Conservation (phyloP, 2,113 vertebrate genomes). For the Ceratotherium simum region DNA sequence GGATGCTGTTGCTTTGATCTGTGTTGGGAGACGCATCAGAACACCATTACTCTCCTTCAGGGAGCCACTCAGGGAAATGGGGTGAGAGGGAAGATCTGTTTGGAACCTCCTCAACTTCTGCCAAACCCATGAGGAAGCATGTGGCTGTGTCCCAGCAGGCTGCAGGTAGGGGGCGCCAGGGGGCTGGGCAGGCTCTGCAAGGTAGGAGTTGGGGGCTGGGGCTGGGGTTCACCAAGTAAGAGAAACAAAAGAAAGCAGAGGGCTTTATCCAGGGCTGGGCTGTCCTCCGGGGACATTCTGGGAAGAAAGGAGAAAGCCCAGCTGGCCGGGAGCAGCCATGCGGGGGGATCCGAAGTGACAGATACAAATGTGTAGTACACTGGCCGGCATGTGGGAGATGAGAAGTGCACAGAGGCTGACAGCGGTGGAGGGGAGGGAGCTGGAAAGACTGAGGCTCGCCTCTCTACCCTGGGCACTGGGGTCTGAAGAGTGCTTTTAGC, state of each 20-base stretch:
- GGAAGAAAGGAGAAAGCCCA: slow-evolving; percentile 65
- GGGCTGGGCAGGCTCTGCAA: not conserved
- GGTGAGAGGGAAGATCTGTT: not conserved
- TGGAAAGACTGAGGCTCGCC: not conserved
- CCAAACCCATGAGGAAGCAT: not conserved
- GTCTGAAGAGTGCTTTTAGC: slow-evolving; percentile 18
- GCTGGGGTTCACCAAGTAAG: not conserved
- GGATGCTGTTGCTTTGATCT: not conserved
- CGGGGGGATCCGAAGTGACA: slow-evolving; percentile 73
- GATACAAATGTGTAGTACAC: slow-evolving; percentile 74
- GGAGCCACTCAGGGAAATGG: not conserved
- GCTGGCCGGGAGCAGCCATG: slow-evolving; percentile 24
- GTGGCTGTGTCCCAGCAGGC: not conserved
- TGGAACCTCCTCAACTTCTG: not conserved
- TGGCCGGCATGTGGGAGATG: not conserved
- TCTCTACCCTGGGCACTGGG: not conserved
- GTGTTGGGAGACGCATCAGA: not conserved
- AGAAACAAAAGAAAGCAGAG: slow-evolving; percentile 56
- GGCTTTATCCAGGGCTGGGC: slow-evolving; percentile 15
- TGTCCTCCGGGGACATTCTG: slow-evolving; percentile 53
- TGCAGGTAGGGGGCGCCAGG: not conserved
- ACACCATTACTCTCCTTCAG: not conserved
- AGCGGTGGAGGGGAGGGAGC: not conserved
- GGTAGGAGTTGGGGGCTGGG: not conserved
- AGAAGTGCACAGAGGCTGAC: not conserved